These are phyloP conservation scores for Mystacornis crossleyi DNA, from an alignment of 2,113 vertebrate species.

Conservation along the genomic window DNA sequence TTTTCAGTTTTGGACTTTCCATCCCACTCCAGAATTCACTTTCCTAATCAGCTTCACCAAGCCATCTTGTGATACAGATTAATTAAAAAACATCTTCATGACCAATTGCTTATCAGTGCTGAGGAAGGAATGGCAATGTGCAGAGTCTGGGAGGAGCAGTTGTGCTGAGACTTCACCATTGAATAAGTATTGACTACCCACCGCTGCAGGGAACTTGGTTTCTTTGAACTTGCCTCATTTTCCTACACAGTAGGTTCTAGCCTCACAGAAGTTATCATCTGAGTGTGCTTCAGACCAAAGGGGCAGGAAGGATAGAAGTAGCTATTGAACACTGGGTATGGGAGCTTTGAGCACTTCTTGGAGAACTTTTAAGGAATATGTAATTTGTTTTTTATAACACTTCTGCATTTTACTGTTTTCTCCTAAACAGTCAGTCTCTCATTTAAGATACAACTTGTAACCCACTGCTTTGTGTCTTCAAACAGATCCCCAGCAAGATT, in stretches of 20 bases:
- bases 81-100: background rate
- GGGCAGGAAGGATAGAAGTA: background rate
- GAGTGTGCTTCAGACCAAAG: background rate
- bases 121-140: background rate
- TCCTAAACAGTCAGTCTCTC: background rate
- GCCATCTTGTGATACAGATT: background rate
- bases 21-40: background rate
- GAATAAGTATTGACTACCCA: background rate
- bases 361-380: background rate
- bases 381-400: background rate
- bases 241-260: background rate
- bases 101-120: background rate
- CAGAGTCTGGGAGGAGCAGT: background rate
- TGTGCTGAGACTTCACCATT: background rate
- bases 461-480: background rate
- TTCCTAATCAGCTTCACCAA: background rate
- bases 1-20: background rate
- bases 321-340: background rate
- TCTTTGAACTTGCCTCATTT: background rate
- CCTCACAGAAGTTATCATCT: background rate
- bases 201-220: background rate
- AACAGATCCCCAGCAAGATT: slow-evolving; percentile 75
- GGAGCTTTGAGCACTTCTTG: background rate
- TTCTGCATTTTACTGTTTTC: background rate
- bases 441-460: background rate